These are phyloP conservation scores for Xyliphius kryptos DNA, from an alignment of 2,113 vertebrate genomes.

Conservation along the genomic window DNA sequence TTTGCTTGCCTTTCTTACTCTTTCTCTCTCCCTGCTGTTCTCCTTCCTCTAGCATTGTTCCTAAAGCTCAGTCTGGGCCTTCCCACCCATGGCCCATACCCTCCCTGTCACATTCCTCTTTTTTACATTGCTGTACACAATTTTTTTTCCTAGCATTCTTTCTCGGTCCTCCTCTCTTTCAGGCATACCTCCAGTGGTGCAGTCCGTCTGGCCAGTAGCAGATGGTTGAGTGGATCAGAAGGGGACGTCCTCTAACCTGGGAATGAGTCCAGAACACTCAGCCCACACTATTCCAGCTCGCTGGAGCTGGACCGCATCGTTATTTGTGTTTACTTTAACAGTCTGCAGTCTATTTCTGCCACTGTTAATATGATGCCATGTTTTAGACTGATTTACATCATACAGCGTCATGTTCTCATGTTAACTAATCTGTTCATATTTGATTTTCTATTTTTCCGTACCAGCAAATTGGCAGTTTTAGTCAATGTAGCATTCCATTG, in stretches of 20 bases:
- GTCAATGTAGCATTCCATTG: background rate
- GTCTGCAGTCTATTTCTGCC: constrained; percentile 36
- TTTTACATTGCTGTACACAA: background rate
- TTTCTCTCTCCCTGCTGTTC: constrained; percentile 6
- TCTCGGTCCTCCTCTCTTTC: constrained; percentile 17
- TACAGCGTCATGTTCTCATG: constrained; percentile 15
- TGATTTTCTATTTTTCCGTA: constrained; percentile 6
- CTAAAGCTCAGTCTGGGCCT: too few species aligned
- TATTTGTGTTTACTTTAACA: constrained; percentile 26
- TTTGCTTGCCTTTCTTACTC: background rate
- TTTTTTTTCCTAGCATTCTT: constrained; percentile 10
- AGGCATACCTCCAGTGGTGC: constrained; percentile 51
- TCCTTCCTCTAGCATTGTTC: background rate
- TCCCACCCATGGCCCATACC: background rate
- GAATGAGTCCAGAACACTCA: constrained; percentile 59
- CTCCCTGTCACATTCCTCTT: constrained; percentile 14
- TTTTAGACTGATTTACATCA: constrained; percentile 34
- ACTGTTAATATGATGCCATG: constrained; percentile 22
- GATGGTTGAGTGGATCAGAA: constrained; percentile 65
- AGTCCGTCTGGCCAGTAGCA: constrained; percentile 68
- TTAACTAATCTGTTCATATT: constrained; percentile 13
- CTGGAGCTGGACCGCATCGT: constrained; percentile 52
- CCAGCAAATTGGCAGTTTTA: background rate
- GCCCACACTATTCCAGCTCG: constrained; percentile 56
- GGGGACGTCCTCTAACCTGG: constrained; percentile 73